phyloP scores from a whole-genome alignment of 2,888 invertebrate species.

The Electrophaes corylata region DNA sequence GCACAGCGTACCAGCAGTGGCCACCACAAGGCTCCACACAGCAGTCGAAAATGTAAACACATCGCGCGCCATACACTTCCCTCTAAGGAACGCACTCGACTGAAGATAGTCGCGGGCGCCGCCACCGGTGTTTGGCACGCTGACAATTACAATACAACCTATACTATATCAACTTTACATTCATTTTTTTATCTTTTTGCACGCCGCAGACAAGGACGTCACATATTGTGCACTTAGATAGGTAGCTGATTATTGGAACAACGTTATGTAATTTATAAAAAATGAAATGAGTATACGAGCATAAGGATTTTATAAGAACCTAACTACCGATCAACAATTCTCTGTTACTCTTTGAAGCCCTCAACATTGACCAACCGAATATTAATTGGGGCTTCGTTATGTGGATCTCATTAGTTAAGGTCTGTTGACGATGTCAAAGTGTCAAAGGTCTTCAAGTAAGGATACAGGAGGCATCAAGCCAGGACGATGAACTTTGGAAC shows the following conservation, averaged over 20 bases:
- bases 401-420: slow-evolving; percentile 18
- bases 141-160: slow-evolving; percentile 64
- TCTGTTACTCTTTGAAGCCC: neutral
- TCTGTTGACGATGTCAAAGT: slow-evolving; percentile 18
- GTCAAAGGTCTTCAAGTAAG: slow-evolving; percentile 10
- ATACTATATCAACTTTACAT: slow-evolving; percentile 30
- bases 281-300: slow-evolving; percentile 2
- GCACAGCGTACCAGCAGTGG: slow-evolving; percentile 77
- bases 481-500: slow-evolving; percentile 11
- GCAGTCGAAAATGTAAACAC: slow-evolving; percentile 81
- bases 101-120: slow-evolving; percentile 77
- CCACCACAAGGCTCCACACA: slow-evolving; percentile 82
- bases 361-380: slow-evolving; percentile 3
- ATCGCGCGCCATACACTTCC: slow-evolving; percentile 82
- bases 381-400: slow-evolving; percentile 7
- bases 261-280: neutral
- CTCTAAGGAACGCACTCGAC: slow-evolving; percentile 79
- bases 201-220: slow-evolving; percentile 61
- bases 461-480: slow-evolving; percentile 2
- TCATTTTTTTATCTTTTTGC: slow-evolving; percentile 70
- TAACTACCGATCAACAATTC: neutral
- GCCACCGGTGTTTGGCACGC: slow-evolving; percentile 70
- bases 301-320: neutral
- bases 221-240: slow-evolving; percentile 40
- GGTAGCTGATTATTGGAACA: neutral